phyloP scores from a whole-genome alignment of 2,797 vertebrate species.

The Gadopsis bispinosus region DNA sequence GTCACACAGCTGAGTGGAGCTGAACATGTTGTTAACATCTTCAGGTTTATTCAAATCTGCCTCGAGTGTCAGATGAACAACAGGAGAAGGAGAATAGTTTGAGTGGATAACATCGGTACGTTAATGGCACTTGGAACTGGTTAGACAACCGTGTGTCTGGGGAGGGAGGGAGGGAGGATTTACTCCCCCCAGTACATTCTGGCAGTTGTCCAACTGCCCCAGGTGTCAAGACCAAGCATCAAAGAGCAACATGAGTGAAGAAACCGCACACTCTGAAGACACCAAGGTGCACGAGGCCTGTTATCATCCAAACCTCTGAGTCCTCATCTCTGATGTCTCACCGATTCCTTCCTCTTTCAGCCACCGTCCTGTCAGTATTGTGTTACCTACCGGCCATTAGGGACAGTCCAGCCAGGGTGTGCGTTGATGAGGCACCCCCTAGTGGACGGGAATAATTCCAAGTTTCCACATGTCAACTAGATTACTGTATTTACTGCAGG shows the following conservation, averaged over 20 bases:
- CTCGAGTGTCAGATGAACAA: constrained; percentile 2
- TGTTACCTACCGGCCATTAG: constrained; percentile 44
- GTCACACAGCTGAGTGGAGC: constrained; percentile 1
- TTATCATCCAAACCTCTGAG: constrained; percentile 62
- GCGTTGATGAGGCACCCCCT: constrained; percentile 71
- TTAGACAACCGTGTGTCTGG: constrained; percentile 60
- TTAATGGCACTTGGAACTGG: constrained; percentile 58
- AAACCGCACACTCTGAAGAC: constrained; percentile 54
- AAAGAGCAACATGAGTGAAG: constrained; percentile 62
- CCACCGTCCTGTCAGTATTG: constrained; percentile 27
- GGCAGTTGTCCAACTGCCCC: constrained; percentile 62
- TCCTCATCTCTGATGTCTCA: constrained; percentile 56
- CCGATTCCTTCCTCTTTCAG: constrained; percentile 62
- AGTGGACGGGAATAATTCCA: constrained; percentile 64
- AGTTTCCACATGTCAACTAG: constrained; percentile 19
- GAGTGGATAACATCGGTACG: constrained; percentile 30
- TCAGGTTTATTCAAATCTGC: constrained; percentile 11
- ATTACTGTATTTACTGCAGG: neutral
- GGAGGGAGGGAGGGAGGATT: constrained; percentile 16
- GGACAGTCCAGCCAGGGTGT: constrained; percentile 31
- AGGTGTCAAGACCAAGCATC: constrained; percentile 66
- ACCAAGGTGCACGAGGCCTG: constrained; percentile 49
- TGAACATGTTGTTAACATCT: constrained; percentile 13
- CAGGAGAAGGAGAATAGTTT: neutral
- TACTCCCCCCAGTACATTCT: constrained; percentile 42